Conservation (phyloP, 2,113 vertebrate species). For the Microcebus jonahi region DNA sequence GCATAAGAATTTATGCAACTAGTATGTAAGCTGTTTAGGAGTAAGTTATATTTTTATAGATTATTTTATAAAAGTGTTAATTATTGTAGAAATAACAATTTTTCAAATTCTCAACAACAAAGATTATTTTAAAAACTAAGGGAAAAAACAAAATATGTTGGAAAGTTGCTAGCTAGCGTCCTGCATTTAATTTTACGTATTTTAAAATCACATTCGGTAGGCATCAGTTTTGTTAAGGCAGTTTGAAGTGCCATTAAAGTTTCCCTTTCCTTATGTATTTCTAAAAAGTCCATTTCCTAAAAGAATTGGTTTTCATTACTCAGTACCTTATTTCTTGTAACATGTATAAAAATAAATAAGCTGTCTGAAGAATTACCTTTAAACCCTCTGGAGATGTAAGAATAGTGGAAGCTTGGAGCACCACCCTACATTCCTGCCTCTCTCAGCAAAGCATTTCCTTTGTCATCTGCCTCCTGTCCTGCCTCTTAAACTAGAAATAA, state of each 20-base stretch:
- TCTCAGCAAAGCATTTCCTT: neutral
- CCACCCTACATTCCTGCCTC: neutral
- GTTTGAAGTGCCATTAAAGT: neutral
- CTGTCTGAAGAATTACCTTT: neutral
- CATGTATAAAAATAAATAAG: slow-evolving; percentile 21
- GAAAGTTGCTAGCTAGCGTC: neutral
- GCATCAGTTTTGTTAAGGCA: neutral
- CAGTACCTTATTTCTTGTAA: neutral
- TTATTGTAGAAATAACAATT: neutral
- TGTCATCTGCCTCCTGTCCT: neutral
- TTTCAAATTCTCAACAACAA: neutral
- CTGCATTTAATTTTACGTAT: slow-evolving; percentile 1
- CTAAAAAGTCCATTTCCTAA: neutral
- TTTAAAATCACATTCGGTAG: slow-evolving; percentile 16
- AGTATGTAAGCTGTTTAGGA: neutral
- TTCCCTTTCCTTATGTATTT: neutral
- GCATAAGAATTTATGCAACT: neutral
- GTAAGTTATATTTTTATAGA: slow-evolving; percentile 1
- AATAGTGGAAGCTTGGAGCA: neutral
- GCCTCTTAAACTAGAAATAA: neutral
- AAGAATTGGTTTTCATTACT: neutral
- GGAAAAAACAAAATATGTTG: neutral
- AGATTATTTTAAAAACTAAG: slow-evolving; percentile 47
- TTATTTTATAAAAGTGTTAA: neutral
- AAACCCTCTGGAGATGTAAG: neutral